Evolutionary conservation across 2,113 vertebrate species (phyloP).

Genomic region (Lipophrys pholis): DNA sequence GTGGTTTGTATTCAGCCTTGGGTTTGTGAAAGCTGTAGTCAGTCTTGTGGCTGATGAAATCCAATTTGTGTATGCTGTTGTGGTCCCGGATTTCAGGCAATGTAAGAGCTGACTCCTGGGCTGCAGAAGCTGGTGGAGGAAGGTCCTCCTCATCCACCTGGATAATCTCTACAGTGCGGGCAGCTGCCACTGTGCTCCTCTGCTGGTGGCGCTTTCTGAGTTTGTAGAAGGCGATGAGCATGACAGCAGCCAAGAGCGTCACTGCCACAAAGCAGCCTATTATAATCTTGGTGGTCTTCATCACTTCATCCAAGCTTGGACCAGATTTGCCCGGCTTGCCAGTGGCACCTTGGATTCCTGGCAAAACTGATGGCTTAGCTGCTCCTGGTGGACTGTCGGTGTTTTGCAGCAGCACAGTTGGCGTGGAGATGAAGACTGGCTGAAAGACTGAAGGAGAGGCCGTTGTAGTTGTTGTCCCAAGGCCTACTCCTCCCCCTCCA

Average conservation of each 20-base stretch:
- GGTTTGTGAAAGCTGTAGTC: conserved; percentile 82
- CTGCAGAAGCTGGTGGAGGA: conserved; percentile 84
- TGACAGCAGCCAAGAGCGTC: conserved; percentile 94
- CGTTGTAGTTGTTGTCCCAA: conserved; percentile 82
- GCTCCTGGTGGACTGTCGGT: conserved; percentile 87
- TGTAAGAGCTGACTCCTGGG: conserved; percentile 87
- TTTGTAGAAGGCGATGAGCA: conserved; percentile 99
- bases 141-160: conserved; percentile 96
- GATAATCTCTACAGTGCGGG: conserved; percentile 95
- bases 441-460: conserved; percentile 93
- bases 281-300: conserved; percentile 99
- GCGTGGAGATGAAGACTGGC: conserved; percentile 95
- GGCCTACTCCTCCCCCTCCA: conserved; percentile 68
- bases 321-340: conserved; percentile 84
- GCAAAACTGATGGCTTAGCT: conserved; percentile 76
- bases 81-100: conserved; percentile 92
- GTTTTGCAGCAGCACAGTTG: conserved; percentile 93
- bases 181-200: conserved; percentile 92
- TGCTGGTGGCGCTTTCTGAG: conserved; percentile 97
- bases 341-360: conserved; percentile 84
- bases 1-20: conserved; percentile 79
- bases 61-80: conserved; percentile 93
- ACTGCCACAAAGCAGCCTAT: conserved; percentile 98
- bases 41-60: conserved; percentile 81
- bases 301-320: conserved; percentile 96